These are phyloP conservation scores for Melipona quadrifasciata DNA, from an alignment of 1,140 invertebrate species.

Conservation along the genomic window DNA sequence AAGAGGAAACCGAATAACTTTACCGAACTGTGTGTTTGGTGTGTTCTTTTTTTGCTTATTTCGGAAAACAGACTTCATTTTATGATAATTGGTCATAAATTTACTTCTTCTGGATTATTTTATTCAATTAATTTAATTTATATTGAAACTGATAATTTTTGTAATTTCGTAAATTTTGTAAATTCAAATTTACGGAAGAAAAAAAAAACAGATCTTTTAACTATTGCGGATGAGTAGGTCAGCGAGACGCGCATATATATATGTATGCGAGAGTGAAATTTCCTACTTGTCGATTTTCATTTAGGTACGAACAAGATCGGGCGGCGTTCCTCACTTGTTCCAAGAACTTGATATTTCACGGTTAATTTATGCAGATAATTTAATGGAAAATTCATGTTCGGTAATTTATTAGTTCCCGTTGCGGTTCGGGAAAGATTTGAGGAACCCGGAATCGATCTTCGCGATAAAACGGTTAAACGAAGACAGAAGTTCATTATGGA, in stretches of 20 bases:
- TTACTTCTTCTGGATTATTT: too few species aligned
- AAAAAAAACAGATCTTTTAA: not conserved
- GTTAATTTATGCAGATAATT: slow-evolving; percentile 37
- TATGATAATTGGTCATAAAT: too few species aligned
- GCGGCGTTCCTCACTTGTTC: not conserved
- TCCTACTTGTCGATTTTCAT: slow-evolving; percentile 3
- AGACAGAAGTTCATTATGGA: slow-evolving; percentile 30
- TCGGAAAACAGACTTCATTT: too few species aligned
- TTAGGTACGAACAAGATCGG: not conserved
- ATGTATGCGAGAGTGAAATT: not conserved
- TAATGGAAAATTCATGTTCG: slow-evolving; percentile 40
- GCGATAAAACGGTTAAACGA: slow-evolving; percentile 12
- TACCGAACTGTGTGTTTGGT: too few species aligned
- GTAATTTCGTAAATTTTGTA: not conserved
- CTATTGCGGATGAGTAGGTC: too few species aligned
- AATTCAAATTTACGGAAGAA: not conserved
- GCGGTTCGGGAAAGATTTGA: slow-evolving; percentile 1
- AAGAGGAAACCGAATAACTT: too few species aligned
- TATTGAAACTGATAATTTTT: too few species aligned
- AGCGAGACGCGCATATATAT: not conserved
- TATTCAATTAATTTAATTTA: too few species aligned
- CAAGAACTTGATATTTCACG: not conserved
- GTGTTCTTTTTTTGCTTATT: too few species aligned
- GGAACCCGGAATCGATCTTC: slow-evolving; percentile 23
- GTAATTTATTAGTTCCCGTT: slow-evolving; percentile 27